phyloP scores from a whole-genome alignment of 2,113 vertebrate genomes.

The Mirza zaza region DNA sequence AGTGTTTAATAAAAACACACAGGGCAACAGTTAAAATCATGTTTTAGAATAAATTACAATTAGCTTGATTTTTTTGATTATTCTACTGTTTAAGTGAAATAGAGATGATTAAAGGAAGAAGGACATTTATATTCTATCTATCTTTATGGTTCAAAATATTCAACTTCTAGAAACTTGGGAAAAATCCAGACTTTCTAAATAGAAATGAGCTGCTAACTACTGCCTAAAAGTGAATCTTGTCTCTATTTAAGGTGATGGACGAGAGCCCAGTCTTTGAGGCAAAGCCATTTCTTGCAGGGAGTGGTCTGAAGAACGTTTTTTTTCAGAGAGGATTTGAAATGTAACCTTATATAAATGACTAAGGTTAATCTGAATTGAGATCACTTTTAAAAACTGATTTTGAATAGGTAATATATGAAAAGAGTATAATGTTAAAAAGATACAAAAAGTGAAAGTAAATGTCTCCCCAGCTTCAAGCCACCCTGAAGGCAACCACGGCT shows the following conservation, averaged over 20 bases:
- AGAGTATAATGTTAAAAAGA: background rate
- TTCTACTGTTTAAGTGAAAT: background rate
- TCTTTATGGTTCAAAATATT: background rate
- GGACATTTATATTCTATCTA: background rate
- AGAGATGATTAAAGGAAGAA: background rate
- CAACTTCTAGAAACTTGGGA: background rate
- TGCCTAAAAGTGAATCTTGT: background rate
- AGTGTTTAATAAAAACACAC: background rate
- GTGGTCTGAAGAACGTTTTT: background rate
- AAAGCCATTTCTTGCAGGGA: background rate
- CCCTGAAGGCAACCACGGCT: background rate
- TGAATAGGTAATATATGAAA: background rate
- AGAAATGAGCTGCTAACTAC: background rate
- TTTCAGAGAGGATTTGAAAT: background rate
- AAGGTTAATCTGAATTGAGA: background rate
- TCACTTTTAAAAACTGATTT: background rate
- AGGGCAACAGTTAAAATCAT: background rate
- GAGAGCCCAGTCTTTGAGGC: background rate
- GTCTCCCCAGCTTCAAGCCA: background rate
- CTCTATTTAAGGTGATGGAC: background rate
- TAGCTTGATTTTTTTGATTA: background rate
- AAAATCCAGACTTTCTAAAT: background rate
- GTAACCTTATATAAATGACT: background rate
- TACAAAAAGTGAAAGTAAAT: background rate
- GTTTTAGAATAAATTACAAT: background rate